Conservation (phyloP, 2,888 invertebrate genomes). For the Rhagophthalmus giganteus region DNA sequence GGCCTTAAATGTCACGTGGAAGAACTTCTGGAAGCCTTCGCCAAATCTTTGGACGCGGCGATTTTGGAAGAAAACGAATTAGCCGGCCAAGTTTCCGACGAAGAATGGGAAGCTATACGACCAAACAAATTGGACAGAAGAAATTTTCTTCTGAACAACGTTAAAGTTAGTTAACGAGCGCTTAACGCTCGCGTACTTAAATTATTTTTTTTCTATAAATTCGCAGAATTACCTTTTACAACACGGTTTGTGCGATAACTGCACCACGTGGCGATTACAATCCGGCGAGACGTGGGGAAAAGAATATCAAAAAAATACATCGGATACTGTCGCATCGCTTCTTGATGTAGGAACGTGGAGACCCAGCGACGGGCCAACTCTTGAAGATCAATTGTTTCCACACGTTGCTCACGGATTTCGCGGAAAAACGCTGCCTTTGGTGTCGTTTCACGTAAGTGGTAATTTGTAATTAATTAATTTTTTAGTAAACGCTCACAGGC, state of each 20-base stretch:
- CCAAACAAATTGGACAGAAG: conserved; percentile 70
- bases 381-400: conserved; percentile 75
- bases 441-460: conserved; percentile 75
- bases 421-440: conserved; percentile 70
- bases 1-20: conserved; percentile 70
- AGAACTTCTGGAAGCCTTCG: conserved; percentile 68
- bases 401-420: conserved; percentile 79
- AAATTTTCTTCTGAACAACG: conserved; percentile 64
- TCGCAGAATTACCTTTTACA: conserved; percentile 49
- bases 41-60: conserved; percentile 69
- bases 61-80: conserved; percentile 72
- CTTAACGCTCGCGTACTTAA: conserved; percentile 1
- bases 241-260: conserved; percentile 58
- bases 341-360: conserved; percentile 74
- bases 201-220: conserved; percentile 11
- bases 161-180: conserved; percentile 61
- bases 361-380: conserved; percentile 67
- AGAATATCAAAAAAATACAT: conserved; percentile 42
- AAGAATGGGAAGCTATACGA: conserved; percentile 82
- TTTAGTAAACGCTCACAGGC: too few species aligned
- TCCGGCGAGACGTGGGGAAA: conserved; percentile 64
- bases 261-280: conserved; percentile 61
- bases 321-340: conserved; percentile 43
- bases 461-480: not conserved
- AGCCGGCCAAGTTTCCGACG: conserved; percentile 76